Evolutionary conservation across 2,797 vertebrate species (phyloP).

Genomic region (Orestias chungarensis): DNA sequence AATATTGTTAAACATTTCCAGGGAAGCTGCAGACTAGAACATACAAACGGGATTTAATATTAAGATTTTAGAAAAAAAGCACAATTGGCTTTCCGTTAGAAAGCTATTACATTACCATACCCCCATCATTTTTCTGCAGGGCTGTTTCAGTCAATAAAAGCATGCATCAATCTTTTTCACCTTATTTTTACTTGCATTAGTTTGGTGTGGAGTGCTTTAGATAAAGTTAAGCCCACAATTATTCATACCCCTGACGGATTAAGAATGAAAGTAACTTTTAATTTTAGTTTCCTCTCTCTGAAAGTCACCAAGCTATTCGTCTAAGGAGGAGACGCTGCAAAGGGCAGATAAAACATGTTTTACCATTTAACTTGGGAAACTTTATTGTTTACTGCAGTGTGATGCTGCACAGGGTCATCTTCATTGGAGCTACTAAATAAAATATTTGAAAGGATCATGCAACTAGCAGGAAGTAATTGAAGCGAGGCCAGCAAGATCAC

Average conservation of each 20-base stretch:
- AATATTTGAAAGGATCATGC: not conserved
- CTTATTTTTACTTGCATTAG: too few relatives aligned
- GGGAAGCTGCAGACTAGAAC: not conserved
- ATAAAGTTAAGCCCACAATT: too few relatives aligned
- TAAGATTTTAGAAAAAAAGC: not conserved
- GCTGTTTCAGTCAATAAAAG: too few relatives aligned
- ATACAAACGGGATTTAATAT: not conserved
- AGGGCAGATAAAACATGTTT: not conserved
- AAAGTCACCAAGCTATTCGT: not conserved
- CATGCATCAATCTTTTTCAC: too few relatives aligned
- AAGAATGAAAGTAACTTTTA: too few relatives aligned
- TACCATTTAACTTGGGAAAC: not conserved
- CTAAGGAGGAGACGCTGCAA: not conserved
- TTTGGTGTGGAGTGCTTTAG: too few relatives aligned
- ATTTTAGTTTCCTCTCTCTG: too few relatives aligned
- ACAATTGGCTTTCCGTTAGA: not conserved
- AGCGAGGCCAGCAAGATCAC: not conserved
- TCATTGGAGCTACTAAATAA: not conserved
- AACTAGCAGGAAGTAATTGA: constrained; percentile 1
- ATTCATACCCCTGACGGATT: too few relatives aligned
- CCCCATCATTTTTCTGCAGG: too few relatives aligned
- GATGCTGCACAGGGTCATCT: not conserved
- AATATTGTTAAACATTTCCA: not conserved
- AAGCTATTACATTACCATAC: not conserved
- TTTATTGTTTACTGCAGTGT: not conserved